Evolutionary conservation across 2,797 vertebrate genomes (phyloP).

Genomic region (Geotrypetes seraphini): DNA sequence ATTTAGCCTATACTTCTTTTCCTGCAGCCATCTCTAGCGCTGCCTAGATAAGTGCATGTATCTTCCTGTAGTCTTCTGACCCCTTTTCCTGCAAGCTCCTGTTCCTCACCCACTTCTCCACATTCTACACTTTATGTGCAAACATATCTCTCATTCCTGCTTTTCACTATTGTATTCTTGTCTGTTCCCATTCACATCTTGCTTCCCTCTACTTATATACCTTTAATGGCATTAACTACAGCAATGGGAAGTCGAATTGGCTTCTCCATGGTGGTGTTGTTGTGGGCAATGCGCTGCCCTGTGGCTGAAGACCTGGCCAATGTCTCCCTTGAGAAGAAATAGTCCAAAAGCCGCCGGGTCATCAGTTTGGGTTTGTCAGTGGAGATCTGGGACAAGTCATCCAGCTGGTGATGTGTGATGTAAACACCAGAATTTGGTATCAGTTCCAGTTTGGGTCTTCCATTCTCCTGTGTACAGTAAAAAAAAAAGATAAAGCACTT

Average conservation of each 20-base stretch:
- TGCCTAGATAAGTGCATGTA: no score
- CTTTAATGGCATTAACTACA: constrained; percentile 15
- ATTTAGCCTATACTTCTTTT: no score
- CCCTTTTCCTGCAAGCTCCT: no score
- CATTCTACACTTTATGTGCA: no score
- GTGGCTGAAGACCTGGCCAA: constrained; percentile 8
- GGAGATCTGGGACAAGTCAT: constrained; percentile 15
- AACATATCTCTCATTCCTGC: no score
- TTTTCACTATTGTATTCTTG: no score
- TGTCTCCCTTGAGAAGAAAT: constrained; percentile 14
- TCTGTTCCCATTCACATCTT: no score
- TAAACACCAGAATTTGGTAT: constrained; percentile 12
- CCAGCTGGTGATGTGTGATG: constrained; percentile 15
- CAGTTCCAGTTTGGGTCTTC: constrained; percentile 15
- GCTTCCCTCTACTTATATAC: no score
- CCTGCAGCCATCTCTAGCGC: no score
- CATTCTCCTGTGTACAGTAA: neutral
- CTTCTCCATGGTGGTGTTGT: constrained; percentile 12
- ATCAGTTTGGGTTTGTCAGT: constrained; percentile 21
- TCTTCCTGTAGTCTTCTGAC: no score
- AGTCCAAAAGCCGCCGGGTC: constrained; percentile 6
- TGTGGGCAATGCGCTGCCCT: constrained; percentile 13
- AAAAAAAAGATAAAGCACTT: neutral
- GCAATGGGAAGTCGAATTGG: constrained; percentile 8
- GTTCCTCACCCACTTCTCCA: no score